phyloP scores from a whole-genome alignment of 2,113 vertebrate species.

The Eubucco bourcierii region DNA sequence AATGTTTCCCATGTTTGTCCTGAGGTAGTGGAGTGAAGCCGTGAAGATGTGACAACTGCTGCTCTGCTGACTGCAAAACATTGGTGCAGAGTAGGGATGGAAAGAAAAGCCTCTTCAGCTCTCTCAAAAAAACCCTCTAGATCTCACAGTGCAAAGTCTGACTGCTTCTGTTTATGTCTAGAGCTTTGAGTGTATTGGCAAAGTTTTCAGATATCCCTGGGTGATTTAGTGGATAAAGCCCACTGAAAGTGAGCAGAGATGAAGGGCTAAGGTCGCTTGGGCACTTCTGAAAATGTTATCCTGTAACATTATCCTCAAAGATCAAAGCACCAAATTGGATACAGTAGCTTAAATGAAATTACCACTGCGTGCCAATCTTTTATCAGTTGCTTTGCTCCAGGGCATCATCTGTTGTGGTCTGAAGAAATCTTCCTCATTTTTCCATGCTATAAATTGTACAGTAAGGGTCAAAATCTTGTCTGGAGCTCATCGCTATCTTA shows the following conservation, averaged over 20 bases:
- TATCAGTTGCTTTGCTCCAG: constrained; percentile 5
- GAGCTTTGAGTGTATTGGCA: not conserved
- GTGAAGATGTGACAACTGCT: not conserved
- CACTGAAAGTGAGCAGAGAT: rapidly evolving
- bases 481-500: not conserved
- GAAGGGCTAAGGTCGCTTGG: not conserved
- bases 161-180: not conserved
- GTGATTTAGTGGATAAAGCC: not conserved
- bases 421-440: constrained; percentile 16
- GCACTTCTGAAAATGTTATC: not conserved
- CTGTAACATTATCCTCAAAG: constrained; percentile 15
- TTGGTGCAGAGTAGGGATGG: rapidly evolving
- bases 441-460: not conserved
- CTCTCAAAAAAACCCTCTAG: not conserved
- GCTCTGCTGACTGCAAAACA: not conserved
- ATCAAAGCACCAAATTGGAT: constrained; percentile 39
- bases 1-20: not conserved
- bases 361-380: not conserved
- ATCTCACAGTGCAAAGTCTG: not conserved
- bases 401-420: constrained; percentile 29
- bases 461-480: constrained; percentile 21
- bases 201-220: not conserved
- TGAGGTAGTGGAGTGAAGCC: not conserved
- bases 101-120: not conserved
- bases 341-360: constrained; percentile 19